phyloP scores from a whole-genome alignment of 2,888 invertebrate species.

The Hirtodrosophila cameraria region DNA sequence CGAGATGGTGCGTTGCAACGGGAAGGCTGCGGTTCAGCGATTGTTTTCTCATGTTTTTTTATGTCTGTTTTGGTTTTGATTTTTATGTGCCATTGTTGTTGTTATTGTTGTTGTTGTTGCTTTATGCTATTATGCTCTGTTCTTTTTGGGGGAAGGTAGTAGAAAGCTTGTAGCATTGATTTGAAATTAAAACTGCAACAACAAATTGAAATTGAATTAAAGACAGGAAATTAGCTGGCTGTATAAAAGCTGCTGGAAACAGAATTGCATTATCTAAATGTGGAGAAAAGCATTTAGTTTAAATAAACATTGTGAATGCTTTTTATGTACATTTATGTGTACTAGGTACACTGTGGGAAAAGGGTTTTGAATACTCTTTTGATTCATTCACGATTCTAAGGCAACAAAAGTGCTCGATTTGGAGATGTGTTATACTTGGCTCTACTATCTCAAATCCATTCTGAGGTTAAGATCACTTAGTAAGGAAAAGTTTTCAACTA shows the following conservation, averaged over 20 bases:
- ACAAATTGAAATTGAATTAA: constrained; percentile 31
- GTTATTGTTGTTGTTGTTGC: constrained; percentile 4
- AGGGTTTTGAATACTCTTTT: too few relatives aligned
- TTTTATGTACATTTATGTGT: neutral
- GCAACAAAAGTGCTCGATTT: too few relatives aligned
- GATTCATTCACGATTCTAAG: too few relatives aligned
- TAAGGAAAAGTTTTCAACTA: too few relatives aligned
- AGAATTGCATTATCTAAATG: constrained; percentile 9
- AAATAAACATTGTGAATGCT: neutral
- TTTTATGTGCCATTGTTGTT: constrained; percentile 25
- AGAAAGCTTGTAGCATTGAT: constrained; percentile 51
- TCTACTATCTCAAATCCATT: too few relatives aligned
- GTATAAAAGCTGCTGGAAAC: constrained; percentile 14
- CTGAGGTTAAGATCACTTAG: too few relatives aligned
- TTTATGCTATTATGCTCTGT: constrained; percentile 17
- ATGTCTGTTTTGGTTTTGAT: constrained; percentile 36
- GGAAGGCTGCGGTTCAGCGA: constrained; percentile 58
- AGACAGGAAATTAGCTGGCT: constrained; percentile 63
- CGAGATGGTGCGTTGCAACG: constrained; percentile 21
- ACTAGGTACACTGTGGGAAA: too few relatives aligned
- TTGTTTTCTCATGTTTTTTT: constrained; percentile 51
- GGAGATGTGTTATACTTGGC: too few relatives aligned
- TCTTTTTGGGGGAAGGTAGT: constrained; percentile 37
- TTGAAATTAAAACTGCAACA: constrained; percentile 44
- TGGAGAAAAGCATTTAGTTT: constrained; percentile 2